Evolutionary conservation across 2,797 vertebrate genomes (phyloP), one percentile per base, ranked within the genome.

Genomic region (Toxotes lorentzi): DNA sequence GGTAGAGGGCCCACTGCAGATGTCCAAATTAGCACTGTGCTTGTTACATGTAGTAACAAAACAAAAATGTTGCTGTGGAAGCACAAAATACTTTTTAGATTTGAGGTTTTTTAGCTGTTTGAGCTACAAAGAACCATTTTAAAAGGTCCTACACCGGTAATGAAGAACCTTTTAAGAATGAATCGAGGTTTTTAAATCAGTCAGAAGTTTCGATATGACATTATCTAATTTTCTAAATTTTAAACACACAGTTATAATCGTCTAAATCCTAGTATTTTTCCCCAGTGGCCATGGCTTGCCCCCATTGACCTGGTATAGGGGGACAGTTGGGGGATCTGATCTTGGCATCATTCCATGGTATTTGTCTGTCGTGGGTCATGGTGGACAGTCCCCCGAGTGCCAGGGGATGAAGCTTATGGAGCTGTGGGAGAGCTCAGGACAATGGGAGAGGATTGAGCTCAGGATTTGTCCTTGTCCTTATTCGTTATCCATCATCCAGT

Each of bases 381-480:
- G 51, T 84, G 80, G 63, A 66, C 65, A 41, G 73, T 35, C 32
- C 57, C 35, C 14, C 48, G 24, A 70, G 72, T 81, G 83, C 62
- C 72, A 63, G 61, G 45, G 75, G 82, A 75, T 86, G 81, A 88
- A 78, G 78, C 72, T 75, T 54, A 61, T 70, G 32, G 61, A 73
- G 78, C 81, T 84, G 75, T 88, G 86, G 85, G 86, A 90, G 84
- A 74, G 73, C 59, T 84, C 60, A 38, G 74, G 56, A 90, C 91
- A 91, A 89, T 84, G 56, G 76, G 58, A 65, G 23, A 57, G 88
- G 83, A 76, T 63, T 88, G 77, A 86, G 75, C 78, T 72, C 74
- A 79, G 87, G 88, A 88, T 91, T 88, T 88, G 79, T 78, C 45
- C 82, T 78, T 87, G 91, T 91, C 89, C 77, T 70, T 85, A 80